These are phyloP conservation scores for Oasisia sp. DNA, from an alignment of 2,888 invertebrate species.

Conservation along the genomic window DNA sequence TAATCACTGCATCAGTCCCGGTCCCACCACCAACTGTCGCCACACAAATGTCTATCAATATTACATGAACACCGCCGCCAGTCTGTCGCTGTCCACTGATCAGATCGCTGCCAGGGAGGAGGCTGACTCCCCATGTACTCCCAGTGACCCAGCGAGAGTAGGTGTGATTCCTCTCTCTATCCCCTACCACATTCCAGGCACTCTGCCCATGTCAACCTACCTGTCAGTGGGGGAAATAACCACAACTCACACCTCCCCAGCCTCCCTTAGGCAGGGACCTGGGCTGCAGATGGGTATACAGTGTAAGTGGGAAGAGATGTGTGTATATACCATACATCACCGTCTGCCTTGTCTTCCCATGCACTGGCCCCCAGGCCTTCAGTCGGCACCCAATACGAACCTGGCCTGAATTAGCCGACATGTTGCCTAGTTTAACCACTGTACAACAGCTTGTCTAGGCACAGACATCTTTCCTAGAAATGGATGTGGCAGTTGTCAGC, in stretches of 20 bases:
- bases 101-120: background rate
- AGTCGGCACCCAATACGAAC: background rate
- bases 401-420: constrained; percentile 3
- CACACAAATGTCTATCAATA: constrained; percentile 3
- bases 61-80: background rate
- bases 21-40: background rate
- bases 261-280: background rate
- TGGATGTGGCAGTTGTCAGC: background rate
- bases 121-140: background rate
- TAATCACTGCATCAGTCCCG: background rate
- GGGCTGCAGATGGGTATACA: background rate
- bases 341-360: background rate
- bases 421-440: background rate
- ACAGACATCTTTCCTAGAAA: background rate
- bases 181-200: background rate
- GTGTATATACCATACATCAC: background rate
- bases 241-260: background rate
- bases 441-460: background rate
- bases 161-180: background rate
- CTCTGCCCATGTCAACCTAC: background rate
- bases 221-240: background rate
- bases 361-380: background rate
- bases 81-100: background rate
- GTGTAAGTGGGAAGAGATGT: background rate
- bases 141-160: background rate